A percentile compares a stretch with the other conserved stretches of the same genome.
Conservation (phyloP, 2,113 vertebrate species). For the Mobula hypostoma region DNA sequence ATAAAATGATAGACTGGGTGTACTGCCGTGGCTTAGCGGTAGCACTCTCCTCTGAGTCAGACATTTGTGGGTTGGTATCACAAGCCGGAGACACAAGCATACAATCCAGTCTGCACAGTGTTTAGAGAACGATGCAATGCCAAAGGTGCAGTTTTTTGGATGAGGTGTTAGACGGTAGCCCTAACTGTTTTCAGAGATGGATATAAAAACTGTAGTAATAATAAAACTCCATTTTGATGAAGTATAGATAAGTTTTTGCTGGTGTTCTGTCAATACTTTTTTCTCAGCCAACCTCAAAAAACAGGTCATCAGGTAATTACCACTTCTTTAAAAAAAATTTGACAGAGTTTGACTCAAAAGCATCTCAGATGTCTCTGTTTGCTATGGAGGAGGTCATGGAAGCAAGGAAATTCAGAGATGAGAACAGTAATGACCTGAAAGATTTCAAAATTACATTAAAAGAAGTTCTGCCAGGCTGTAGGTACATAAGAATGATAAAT, state of each 20-base stretch:
- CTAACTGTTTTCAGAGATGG: neutral
- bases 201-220: neutral
- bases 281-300: neutral
- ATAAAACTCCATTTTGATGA: neutral
- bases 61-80: neutral
- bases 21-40: neutral
- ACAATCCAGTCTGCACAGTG: neutral
- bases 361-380: too few relatives aligned
- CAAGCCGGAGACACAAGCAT: neutral
- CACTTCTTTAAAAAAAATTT: too few relatives aligned
- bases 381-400: too few relatives aligned
- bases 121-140: neutral
- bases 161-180: neutral
- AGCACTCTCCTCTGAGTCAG: neutral
- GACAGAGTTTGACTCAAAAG: too few relatives aligned
- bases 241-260: neutral
- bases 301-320: neutral
- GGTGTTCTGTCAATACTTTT: neutral
- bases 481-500: too few relatives aligned
- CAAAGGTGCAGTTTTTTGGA: neutral
- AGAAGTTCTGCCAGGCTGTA: too few relatives aligned
- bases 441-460: too few relatives aligned
- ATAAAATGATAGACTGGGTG: neutral
- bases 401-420: too few relatives aligned
- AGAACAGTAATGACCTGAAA: too few relatives aligned